Base-by-base conservation (phyloP, 2,113 vertebrate species). In the Turnix velox region DNA sequence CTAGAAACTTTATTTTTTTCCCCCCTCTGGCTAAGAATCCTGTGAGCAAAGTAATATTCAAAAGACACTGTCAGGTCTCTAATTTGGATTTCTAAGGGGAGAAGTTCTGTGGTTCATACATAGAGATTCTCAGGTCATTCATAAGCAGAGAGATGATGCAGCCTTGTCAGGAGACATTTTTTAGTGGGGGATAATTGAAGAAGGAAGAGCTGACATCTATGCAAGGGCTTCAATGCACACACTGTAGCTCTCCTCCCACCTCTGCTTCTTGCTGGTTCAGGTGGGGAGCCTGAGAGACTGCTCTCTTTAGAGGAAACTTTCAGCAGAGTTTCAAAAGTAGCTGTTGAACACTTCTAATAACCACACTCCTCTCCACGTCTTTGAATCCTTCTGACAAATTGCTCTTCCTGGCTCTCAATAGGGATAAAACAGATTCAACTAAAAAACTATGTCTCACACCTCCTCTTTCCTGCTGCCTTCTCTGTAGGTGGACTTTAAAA, bases 191-290 rank as follows among this genome's bases (percentile, higher is more conserved):
- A n/a, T 57, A 65, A 57, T 19, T 49, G 68, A 45, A 57, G 57
- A 90, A 59, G 10, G 54, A 76, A 66, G n/a, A 35, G 61, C 20
- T 68, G 81, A 31, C 13, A 28, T n/a, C 61, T 33, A 10, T 31
- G 25, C 31, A 27, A 43, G 3, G 6, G 22, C 46, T 79, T 66
- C 58, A 49, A 39, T 23, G 17, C 35, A 23, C 0, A 0, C 4
- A 7, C 59, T 20, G 27, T 30, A 42, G 20, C 67, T 66, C n/a
- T 84, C 37, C 37, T 61, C 57, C 67, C 30, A 55, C 49, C 54
- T 68, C 69, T 1, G 3, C 20, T 58, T 75, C 58, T 27, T 0
- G 0, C 49, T 14, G 14, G 8, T 42, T 69, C 35, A 23, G 71
- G 20, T 14, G 35, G n/a, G 16, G 84, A 82, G 22, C 25, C 3